phyloP scores from a whole-genome alignment of 2,888 invertebrate species.

The Idaea dimidiata region DNA sequence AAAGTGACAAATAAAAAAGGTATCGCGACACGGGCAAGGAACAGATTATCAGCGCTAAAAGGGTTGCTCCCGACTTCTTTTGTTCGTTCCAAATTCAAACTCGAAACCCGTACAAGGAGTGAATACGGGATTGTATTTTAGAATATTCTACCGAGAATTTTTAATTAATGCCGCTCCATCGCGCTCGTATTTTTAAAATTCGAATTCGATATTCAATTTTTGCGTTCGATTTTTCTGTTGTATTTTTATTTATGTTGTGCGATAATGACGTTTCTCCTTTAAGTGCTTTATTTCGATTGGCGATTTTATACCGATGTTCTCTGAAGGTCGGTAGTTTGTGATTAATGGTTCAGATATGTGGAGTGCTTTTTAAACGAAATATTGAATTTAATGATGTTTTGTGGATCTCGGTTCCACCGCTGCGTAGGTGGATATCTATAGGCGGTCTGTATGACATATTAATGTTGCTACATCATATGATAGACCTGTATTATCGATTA shows the following conservation, averaged over 20 bases:
- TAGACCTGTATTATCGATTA: slow-evolving; percentile 52
- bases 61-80: slow-evolving; percentile 80
- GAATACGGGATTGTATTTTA: slow-evolving; percentile 81
- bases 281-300: slow-evolving; percentile 81
- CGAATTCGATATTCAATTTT: slow-evolving; percentile 79
- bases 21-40: slow-evolving; percentile 75
- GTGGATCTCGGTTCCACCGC: slow-evolving; percentile 54
- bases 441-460: slow-evolving; percentile 54
- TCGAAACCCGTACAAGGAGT: slow-evolving; percentile 78
- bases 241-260: slow-evolving; percentile 79
- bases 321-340: slow-evolving; percentile 80
- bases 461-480: slow-evolving; percentile 50
- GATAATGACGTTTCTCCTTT: slow-evolving; percentile 81
- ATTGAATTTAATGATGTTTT: slow-evolving; percentile 80
- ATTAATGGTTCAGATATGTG: slow-evolving; percentile 79
- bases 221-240: slow-evolving; percentile 77
- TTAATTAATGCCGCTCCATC: slow-evolving; percentile 79
- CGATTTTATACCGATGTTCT: slow-evolving; percentile 79
- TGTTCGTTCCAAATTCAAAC: slow-evolving; percentile 80
- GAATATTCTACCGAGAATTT: slow-evolving; percentile 82
- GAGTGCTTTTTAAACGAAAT: slow-evolving; percentile 80
- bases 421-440: slow-evolving; percentile 55
- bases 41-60: slow-evolving; percentile 82
- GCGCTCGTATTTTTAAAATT: slow-evolving; percentile 78
- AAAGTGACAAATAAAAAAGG: slow-evolving; percentile 78